Base-by-base conservation (phyloP, 2,888 invertebrate genomes). In the Nomada fucata region DNA sequence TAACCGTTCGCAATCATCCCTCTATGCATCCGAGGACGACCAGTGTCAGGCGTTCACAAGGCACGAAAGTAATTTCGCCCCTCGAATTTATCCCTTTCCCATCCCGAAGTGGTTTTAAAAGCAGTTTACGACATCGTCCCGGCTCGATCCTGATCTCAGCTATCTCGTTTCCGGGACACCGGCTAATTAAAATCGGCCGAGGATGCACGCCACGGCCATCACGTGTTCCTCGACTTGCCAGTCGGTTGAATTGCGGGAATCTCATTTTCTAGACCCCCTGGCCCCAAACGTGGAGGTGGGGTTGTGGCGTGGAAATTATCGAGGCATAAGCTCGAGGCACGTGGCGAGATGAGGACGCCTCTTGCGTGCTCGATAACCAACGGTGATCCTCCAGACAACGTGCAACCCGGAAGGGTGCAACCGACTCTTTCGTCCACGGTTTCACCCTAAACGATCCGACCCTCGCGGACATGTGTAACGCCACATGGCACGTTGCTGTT, bases 401-500 rank as follows among this genome's bases (percentile, higher is more conserved):
- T 65, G 59, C 44, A 50, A 57, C 47, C 47, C 23, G 11, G 71
- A 71, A 83, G 82, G 76, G 76, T 72, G 75, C 76, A 53, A 64
- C 60, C 36, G 7, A 7, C 29, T 29, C 70, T 67, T 75, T 55
- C 53, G 50, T 23, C 29, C 57, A 29, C 18, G 20, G 9, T 18
- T 23, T 9, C 42, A 23, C 18, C 44, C 42, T 36, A 53, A 42
- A 18, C 20, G 5, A 11, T n/a, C 20, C 23, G 7, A 64, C 75
- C 75, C 61, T 53, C 63, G 18, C 73, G 81, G 87, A 87, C 87
- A 85, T 83, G 87, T 89, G 89, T 90, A 89, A 85, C 85, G 79
- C 90, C 90, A 90, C 91, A 91, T 89, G 91, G 88, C 82, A 82
- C 83, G 83, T 86, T 84, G 86, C 60, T 47, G 81, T 79, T 86